Conservation (phyloP, 2,797 vertebrate genomes). For the Cephalopachus bancanus region DNA sequence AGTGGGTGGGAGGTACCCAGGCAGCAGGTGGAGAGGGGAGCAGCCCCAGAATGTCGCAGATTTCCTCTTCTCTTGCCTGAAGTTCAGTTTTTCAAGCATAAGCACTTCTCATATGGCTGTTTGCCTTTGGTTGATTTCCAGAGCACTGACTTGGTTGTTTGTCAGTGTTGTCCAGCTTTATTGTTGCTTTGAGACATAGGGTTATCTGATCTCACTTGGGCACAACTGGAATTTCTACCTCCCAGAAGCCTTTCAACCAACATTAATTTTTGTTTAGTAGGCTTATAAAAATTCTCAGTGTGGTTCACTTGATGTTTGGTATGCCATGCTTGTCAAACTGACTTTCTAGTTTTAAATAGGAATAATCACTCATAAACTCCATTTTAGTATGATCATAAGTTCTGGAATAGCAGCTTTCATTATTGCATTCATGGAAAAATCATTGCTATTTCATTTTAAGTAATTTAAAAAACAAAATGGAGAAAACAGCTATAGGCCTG, state of each 20-base stretch:
- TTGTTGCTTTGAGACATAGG: background rate
- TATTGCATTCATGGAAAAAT: background rate
- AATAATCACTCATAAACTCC: background rate
- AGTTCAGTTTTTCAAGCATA: background rate
- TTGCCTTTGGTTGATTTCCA: background rate
- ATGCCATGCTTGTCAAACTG: background rate
- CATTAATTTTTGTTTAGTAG: background rate
- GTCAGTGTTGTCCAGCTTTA: background rate
- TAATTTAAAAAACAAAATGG: background rate
- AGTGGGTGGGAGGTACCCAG: rapidly evolving
- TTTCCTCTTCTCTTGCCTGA: background rate
- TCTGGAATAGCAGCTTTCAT: background rate
- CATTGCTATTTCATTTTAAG: constrained; percentile 8
- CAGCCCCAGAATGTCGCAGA: background rate
- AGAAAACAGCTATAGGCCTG: background rate
- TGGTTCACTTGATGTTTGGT: background rate
- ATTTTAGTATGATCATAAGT: background rate
- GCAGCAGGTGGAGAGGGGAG: background rate
- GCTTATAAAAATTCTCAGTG: background rate
- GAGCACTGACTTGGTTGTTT: background rate
- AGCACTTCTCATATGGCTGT: background rate
- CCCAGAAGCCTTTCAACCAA: background rate
- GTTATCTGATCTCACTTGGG: too few species aligned
- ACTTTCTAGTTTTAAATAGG: background rate
- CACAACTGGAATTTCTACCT: background rate